phyloP scores from a whole-genome alignment of 2,113 vertebrate genomes.

The Solea solea region DNA sequence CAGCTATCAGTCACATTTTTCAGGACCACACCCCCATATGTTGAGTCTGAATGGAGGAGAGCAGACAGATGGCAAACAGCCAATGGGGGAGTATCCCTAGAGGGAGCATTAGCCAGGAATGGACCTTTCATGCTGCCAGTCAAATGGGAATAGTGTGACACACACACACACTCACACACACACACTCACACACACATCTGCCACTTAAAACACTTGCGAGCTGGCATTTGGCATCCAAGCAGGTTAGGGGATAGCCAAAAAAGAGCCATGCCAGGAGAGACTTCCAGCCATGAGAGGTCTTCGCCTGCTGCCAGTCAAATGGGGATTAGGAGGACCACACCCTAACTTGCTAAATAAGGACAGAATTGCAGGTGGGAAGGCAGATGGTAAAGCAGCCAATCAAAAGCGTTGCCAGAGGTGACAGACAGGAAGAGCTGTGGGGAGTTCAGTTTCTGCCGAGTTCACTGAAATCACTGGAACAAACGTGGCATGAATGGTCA shows the following conservation, averaged over 20 bases:
- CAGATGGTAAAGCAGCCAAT: slow-evolving; percentile 73
- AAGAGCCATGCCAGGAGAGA: slow-evolving; percentile 67
- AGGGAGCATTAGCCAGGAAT: slow-evolving; percentile 57
- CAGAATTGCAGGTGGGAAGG: slow-evolving; percentile 65
- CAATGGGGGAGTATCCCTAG: slow-evolving; percentile 65
- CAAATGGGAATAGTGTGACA: slow-evolving; percentile 73
- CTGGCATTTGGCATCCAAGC: slow-evolving; percentile 58
- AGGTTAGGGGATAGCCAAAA: slow-evolving; percentile 61
- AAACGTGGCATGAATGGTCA: slow-evolving; percentile 8
- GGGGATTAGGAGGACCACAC: slow-evolving; percentile 77
- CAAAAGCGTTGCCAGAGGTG: slow-evolving; percentile 71
- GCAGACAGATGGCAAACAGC: slow-evolving; percentile 68
- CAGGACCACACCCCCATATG: slow-evolving; percentile 61
- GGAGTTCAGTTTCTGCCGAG: slow-evolving; percentile 30
- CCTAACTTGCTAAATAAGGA: slow-evolving; percentile 73
- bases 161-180: slow-evolving; percentile 38
- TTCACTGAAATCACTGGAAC: slow-evolving; percentile 25
- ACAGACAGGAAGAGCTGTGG: slow-evolving; percentile 68
- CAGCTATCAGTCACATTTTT: slow-evolving; percentile 42
- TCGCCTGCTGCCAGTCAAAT: slow-evolving; percentile 81
- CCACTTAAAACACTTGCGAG: slow-evolving; percentile 53
- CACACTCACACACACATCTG: slow-evolving; percentile 60
- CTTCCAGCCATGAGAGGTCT: slow-evolving; percentile 72
- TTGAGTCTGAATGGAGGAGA: slow-evolving; percentile 53
- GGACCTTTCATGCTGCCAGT: slow-evolving; percentile 75